phyloP scores from a whole-genome alignment of 2,797 vertebrate genomes.

The Phoebastria nigripes region DNA sequence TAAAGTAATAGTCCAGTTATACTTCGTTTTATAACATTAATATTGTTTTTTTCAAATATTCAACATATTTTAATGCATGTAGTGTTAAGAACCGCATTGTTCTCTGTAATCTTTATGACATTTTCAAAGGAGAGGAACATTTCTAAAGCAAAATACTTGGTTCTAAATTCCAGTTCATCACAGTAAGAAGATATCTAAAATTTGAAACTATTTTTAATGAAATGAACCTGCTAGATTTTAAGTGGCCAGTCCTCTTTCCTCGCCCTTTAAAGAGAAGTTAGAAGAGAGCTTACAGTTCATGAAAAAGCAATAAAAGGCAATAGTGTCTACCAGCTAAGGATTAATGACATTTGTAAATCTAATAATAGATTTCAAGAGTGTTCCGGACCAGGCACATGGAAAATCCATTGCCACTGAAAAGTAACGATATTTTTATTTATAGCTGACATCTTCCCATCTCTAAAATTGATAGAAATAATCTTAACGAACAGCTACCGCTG shows the following conservation, averaged over 20 bases:
- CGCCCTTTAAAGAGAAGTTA: neutral
- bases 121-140: neutral
- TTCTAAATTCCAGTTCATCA: neutral
- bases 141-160: neutral
- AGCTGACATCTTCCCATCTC: neutral
- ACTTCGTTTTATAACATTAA: neutral
- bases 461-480: neutral
- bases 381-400: neutral
- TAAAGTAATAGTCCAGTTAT: neutral
- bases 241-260: neutral
- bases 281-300: neutral
- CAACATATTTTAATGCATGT: neutral
- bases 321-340: neutral
- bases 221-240: neutral
- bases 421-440: neutral
- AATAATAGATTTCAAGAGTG: neutral
- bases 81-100: rapidly evolving
- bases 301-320: neutral
- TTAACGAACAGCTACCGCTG: neutral
- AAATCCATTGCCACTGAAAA: neutral
- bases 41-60: neutral
- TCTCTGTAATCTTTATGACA: neutral
- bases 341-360: neutral
- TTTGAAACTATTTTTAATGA: neutral
- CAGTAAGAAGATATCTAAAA: neutral